Conservation (phyloP, 2,113 vertebrate species). For the Myodes glareolus region DNA sequence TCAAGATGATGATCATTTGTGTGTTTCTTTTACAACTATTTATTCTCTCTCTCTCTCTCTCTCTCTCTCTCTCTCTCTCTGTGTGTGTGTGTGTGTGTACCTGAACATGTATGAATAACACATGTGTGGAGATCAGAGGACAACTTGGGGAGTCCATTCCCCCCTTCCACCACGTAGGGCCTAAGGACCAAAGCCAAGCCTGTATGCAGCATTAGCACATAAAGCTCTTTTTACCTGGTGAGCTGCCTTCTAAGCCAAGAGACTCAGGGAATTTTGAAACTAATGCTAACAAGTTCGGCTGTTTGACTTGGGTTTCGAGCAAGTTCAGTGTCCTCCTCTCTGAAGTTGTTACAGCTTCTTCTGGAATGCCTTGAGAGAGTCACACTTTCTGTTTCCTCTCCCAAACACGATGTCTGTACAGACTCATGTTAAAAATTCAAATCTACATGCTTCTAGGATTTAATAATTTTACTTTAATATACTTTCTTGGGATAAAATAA, state of each 20-base stretch:
- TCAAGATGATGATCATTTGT: not conserved
- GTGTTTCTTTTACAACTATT: not conserved
- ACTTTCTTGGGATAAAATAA: not conserved
- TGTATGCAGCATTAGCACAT: not conserved
- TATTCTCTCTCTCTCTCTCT: not conserved
- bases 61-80: not conserved
- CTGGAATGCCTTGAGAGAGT: not conserved
- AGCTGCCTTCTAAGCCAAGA: not conserved
- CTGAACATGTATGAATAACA: not conserved
- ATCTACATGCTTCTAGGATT: not conserved
- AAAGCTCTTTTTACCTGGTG: not conserved
- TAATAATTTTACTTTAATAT: not conserved
- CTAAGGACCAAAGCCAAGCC: not conserved
- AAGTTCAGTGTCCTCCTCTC: not conserved
- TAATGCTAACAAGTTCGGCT: not conserved
- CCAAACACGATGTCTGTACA: not conserved
- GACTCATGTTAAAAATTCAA: not conserved
- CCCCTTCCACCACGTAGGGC: too few relatives aligned
- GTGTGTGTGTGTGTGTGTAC: not conserved
- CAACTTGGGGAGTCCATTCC: not conserved
- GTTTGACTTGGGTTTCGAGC: not conserved
- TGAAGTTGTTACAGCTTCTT: constrained; percentile 6
- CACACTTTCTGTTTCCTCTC: not conserved
- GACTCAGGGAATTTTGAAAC: not conserved
- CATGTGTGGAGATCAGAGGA: not conserved